Conservation (phyloP, 1,140 invertebrate genomes). For the Acyrthosiphon pisum region DNA sequence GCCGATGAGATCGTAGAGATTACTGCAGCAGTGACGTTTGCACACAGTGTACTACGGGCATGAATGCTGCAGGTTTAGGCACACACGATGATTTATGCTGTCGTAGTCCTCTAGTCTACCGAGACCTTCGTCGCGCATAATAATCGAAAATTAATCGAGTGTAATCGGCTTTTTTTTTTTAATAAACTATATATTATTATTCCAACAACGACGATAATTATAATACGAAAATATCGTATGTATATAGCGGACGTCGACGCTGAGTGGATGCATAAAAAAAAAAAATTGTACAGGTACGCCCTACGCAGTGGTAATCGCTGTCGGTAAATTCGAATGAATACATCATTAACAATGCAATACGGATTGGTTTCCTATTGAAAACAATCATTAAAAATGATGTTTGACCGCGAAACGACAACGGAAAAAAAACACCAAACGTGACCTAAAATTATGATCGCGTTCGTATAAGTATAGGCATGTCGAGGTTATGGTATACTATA, state of each 20-base stretch:
- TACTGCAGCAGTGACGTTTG: neutral
- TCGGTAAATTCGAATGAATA: neutral
- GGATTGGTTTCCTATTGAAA: slow-evolving; percentile 8
- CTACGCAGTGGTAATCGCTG: neutral
- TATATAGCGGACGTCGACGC: neutral
- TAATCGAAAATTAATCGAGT: slow-evolving; percentile 17
- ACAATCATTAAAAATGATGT: slow-evolving; percentile 4
- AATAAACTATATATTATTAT: neutral
- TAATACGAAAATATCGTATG: neutral
- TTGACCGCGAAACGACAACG: slow-evolving; percentile 3
- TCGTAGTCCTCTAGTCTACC: neutral
- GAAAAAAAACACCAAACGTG: slow-evolving; percentile 12
- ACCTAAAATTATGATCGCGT: neutral
- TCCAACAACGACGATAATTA: neutral
- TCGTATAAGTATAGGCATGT: neutral
- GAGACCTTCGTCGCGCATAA: neutral
- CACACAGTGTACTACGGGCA: neutral
- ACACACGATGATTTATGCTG: slow-evolving; percentile 4
- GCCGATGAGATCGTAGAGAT: neutral
- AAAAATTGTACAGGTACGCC: neutral
- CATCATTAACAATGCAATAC: slow-evolving; percentile 17
- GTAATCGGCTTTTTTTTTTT: neutral
- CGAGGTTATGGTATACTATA: neutral
- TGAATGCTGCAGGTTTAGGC: too few relatives aligned
- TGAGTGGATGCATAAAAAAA: neutral